These are phyloP conservation scores for Tetragonula clypearis DNA, from an alignment of 1,140 invertebrate genomes.

Conservation along the genomic window DNA sequence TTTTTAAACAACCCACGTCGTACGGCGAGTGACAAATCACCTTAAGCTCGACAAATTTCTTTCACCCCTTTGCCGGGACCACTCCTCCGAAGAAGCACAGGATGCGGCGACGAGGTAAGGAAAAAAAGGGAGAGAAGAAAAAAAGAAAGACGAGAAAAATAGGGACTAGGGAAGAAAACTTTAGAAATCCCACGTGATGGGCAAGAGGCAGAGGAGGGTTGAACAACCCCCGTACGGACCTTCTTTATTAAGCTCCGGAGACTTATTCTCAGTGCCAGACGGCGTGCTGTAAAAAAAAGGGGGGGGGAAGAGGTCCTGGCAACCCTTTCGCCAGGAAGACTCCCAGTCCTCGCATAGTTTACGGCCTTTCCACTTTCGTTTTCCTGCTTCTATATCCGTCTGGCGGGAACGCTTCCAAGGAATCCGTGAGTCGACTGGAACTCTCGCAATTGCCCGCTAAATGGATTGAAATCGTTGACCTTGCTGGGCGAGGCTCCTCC, in stretches of 20 bases:
- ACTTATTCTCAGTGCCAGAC: constrained; percentile 61
- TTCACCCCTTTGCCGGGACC: constrained; percentile 18
- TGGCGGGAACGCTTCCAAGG: constrained; percentile 34
- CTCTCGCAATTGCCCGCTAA: neutral
- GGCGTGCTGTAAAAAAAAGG: constrained; percentile 34
- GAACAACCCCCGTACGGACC: constrained; percentile 45
- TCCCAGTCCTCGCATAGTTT: constrained; percentile 41
- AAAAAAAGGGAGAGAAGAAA: neutral
- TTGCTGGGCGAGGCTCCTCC: neutral
- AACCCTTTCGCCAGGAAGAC: constrained; percentile 58
- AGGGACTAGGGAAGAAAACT: constrained; percentile 31
- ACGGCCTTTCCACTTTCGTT: constrained; percentile 47
- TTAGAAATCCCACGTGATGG: constrained; percentile 53
- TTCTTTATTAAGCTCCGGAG: constrained; percentile 56
- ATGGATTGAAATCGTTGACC: constrained; percentile 32
- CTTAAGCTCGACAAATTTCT: neutral
- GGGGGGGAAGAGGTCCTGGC: constrained; percentile 47
- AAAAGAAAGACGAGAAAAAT: constrained; percentile 16
- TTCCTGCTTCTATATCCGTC: constrained; percentile 19
- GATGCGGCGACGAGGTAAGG: neutral
- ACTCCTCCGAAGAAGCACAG: constrained; percentile 1
- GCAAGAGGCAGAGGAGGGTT: constrained; percentile 45
- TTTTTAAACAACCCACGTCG: neutral
- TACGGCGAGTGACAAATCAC: neutral
- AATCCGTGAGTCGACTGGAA: constrained; percentile 8